phyloP scores from a whole-genome alignment of 2,113 vertebrate genomes.

The Fregata magnificens region DNA sequence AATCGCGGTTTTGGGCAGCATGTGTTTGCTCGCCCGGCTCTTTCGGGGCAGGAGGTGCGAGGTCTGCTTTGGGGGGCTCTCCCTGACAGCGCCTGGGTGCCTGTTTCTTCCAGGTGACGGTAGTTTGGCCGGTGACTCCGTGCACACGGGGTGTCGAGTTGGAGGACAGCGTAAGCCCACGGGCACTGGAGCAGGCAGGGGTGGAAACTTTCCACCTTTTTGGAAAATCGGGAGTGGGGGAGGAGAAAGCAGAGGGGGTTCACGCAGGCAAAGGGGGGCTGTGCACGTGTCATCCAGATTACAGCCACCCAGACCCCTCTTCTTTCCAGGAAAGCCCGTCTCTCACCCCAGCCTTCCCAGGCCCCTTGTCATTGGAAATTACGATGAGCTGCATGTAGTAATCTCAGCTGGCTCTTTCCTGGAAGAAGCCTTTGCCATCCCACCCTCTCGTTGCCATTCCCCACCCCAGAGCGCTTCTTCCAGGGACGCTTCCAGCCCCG shows the following conservation, averaged over 20 bases:
- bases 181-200: not conserved
- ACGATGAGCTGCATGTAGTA: not conserved
- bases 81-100: too few relatives aligned
- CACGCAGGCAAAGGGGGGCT: not conserved
- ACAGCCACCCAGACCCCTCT: not conserved
- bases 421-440: not conserved
- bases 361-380: not conserved
- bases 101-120: not conserved
- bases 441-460: not conserved
- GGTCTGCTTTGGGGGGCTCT: not conserved
- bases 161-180: not conserved
- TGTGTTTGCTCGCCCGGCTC: rapidly evolving
- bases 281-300: not conserved
- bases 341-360: not conserved
- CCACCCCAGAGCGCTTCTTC: not conserved
- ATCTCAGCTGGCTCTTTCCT: not conserved
- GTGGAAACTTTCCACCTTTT: not conserved
- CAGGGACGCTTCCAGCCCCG: not conserved
- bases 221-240: not conserved
- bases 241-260: not conserved
- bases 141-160: not conserved
- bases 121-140: rapidly evolving
- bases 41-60: rapidly evolving
- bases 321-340: not conserved
- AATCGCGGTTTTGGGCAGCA: rapidly evolving